A percentile compares a stretch with the other conserved stretches of the same genome.
phyloP scores from a whole-genome alignment of 2,797 vertebrate genomes.

The Alectoris magna region DNA sequence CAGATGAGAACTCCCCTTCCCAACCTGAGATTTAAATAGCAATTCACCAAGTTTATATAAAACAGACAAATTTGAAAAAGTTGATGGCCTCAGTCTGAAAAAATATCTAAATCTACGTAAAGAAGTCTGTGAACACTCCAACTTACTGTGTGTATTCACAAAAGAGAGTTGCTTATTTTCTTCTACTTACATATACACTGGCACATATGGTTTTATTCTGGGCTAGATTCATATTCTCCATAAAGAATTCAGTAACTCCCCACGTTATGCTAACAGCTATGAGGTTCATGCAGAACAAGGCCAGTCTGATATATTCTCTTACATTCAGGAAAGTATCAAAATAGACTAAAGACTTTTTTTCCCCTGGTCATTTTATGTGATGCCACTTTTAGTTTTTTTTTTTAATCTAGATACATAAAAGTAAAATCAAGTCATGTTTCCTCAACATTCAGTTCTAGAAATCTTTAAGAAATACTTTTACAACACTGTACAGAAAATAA shows the following conservation, averaged over 20 bases:
- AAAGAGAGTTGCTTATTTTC: background rate
- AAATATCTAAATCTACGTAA: background rate
- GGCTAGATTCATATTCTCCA: background rate
- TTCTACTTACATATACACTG: background rate
- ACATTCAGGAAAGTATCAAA: background rate
- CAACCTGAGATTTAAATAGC: background rate
- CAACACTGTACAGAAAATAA: background rate
- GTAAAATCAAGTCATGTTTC: background rate
- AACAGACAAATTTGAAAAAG: background rate
- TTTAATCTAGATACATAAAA: accelerated
- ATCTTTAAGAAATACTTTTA: background rate
- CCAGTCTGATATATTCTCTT: accelerated
- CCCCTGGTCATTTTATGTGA: background rate
- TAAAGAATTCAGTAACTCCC: background rate
- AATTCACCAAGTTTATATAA: background rate
- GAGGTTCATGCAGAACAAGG: background rate
- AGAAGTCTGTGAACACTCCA: background rate
- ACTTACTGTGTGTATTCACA: background rate
- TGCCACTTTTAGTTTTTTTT: background rate
- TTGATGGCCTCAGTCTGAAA: too few relatives aligned
- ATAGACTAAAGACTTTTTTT: background rate
- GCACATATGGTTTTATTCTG: background rate
- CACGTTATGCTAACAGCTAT: background rate
- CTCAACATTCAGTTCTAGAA: background rate
- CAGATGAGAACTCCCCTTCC: background rate